phyloP scores from a whole-genome alignment of 1,140 invertebrate genomes.

The Orius insidiosus region DNA sequence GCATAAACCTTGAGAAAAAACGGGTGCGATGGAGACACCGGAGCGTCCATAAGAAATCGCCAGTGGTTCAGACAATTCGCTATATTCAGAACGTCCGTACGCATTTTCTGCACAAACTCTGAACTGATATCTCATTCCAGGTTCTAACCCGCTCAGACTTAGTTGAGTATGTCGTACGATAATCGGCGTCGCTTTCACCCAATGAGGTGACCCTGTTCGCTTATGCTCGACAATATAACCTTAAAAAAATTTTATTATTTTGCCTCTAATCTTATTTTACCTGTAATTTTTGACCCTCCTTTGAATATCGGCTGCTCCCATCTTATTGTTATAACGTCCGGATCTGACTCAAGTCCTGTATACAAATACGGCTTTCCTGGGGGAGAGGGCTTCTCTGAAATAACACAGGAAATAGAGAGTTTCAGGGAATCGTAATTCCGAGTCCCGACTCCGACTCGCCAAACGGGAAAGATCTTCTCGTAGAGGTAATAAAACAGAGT shows the following conservation, averaged over 20 bases:
- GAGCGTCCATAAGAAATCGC: constrained; percentile 48
- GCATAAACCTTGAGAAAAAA: constrained; percentile 44
- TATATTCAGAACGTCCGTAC: constrained; percentile 59
- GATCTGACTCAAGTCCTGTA: constrained; percentile 47
- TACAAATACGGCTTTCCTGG: constrained; percentile 62
- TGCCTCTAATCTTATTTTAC: constrained; percentile 20
- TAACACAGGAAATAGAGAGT: too few species aligned
- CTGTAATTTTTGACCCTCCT: constrained; percentile 74
- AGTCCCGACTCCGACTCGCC: too few species aligned
- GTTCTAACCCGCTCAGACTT: constrained; percentile 56
- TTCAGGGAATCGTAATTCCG: too few species aligned
- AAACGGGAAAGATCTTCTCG: too few species aligned
- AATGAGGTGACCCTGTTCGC: constrained; percentile 52
- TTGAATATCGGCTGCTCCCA: constrained; percentile 68
- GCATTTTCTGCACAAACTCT: constrained; percentile 74
- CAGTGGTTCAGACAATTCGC: constrained; percentile 57
- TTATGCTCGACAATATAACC: constrained; percentile 65
- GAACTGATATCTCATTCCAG: constrained; percentile 78
- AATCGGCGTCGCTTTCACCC: constrained; percentile 54
- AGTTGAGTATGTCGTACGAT: constrained; percentile 50
- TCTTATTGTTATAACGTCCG: constrained; percentile 68
- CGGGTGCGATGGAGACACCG: constrained; percentile 42
- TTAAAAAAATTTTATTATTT: constrained; percentile 15
- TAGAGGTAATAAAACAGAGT: too few species aligned
- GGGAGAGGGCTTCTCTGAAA: constrained; percentile 50